These are phyloP conservation scores for Agrotis segetum DNA, from an alignment of 2,888 invertebrate species.

Conservation along the genomic window DNA sequence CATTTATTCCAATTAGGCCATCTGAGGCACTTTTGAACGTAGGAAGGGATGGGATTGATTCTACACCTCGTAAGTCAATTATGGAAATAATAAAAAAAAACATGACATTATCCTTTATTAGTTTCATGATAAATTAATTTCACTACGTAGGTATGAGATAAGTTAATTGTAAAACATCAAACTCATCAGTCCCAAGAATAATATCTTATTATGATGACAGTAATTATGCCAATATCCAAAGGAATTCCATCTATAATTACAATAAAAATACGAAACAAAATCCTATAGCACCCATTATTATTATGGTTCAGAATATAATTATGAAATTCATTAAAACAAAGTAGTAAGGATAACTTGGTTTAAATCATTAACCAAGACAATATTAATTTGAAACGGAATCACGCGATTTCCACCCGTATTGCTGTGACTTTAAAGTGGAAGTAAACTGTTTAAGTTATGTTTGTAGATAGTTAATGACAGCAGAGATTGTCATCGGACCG, in stretches of 20 bases:
- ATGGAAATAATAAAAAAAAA: not conserved
- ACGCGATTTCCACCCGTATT: constrained; percentile 27
- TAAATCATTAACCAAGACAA: constrained; percentile 60
- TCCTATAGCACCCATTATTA: constrained; percentile 30
- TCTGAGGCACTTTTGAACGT: too few relatives aligned
- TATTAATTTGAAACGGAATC: not conserved
- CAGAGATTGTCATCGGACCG: constrained; percentile 69
- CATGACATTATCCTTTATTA: not conserved
- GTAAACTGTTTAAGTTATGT: constrained; percentile 16
- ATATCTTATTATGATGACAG: constrained; percentile 5
- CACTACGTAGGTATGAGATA: not conserved
- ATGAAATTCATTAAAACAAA: constrained; percentile 63
- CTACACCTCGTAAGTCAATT: not conserved
- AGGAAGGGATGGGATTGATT: too few relatives aligned
- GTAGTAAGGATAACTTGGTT: constrained; percentile 49
- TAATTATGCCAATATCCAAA: constrained; percentile 33
- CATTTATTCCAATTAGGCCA: too few relatives aligned
- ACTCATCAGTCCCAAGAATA: constrained; percentile 6
- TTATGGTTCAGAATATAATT: constrained; percentile 47
- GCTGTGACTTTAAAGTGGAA: not conserved
- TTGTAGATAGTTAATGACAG: constrained; percentile 69
- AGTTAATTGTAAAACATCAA: not conserved
- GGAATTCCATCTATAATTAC: constrained; percentile 29
- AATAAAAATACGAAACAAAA: constrained; percentile 25
- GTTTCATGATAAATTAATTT: not conserved